These are phyloP conservation scores for Pediacus dermestoides DNA, from an alignment of 2,888 invertebrate species.

Conservation along the genomic window DNA sequence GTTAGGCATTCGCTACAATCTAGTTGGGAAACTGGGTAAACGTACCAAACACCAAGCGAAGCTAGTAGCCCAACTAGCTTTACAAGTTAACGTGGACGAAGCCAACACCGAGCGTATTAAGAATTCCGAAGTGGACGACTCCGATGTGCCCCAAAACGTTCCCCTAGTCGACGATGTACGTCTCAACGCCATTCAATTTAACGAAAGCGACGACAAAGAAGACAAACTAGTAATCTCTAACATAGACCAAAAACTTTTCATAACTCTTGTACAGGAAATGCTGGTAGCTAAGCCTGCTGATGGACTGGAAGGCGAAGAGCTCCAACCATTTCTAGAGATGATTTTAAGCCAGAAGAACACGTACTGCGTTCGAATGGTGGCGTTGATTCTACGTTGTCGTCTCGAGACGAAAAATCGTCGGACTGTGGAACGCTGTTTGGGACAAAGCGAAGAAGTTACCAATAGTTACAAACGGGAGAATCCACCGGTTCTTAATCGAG, in stretches of 20 bases:
- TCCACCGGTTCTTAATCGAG: conserved; percentile 50
- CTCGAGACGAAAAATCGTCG: conserved; percentile 75
- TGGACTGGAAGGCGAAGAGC: conserved; percentile 75
- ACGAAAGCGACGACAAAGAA: conserved; percentile 62
- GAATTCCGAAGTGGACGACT: conserved; percentile 53
- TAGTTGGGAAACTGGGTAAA: conserved; percentile 79
- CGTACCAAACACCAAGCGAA: conserved; percentile 86
- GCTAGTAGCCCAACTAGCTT: conserved; percentile 75
- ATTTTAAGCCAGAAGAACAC: conserved; percentile 64
- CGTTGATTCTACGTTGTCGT: conserved; percentile 67
- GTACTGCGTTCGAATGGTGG: conserved; percentile 73
- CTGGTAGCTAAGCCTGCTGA: conserved; percentile 75
- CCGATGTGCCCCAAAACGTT: conserved; percentile 63
- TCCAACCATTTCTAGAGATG: conserved; percentile 72
- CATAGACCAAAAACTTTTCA: conserved; percentile 73
- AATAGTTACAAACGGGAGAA: conserved; percentile 52
- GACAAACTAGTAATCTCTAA: conserved; percentile 54
- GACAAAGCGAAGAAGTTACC: conserved; percentile 78
- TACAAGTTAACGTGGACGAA: conserved; percentile 59
- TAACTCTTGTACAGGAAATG: conserved; percentile 70
- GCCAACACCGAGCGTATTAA: conserved; percentile 46
- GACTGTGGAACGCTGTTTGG: conserved; percentile 83
- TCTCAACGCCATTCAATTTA: conserved; percentile 72
- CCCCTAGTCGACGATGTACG: conserved; percentile 83
- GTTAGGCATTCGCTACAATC: conserved; percentile 64